Base-by-base conservation (phyloP, 2,888 invertebrate genomes). In the Melinaea menophilus region DNA sequence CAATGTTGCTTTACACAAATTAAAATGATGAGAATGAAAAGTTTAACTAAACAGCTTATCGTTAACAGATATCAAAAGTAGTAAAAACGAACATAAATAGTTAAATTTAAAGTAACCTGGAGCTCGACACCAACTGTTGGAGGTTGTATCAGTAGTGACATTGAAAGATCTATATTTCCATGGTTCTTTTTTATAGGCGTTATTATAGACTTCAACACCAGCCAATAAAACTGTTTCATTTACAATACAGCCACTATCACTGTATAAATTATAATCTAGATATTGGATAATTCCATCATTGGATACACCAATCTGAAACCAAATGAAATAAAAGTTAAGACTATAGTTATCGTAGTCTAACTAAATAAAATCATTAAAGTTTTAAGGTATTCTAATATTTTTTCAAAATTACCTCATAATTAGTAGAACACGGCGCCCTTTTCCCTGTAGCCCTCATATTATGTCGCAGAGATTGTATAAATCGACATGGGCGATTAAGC, bases 381-480 rank as follows among this genome's bases (percentile, higher is more conserved):
- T 48, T n/a, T n/a, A 2, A 13, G 13, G 9, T 7, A 12, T 51
- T 51, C 13, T 5, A 22, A 48, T 5, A 2, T 48, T 51, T 4
- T 9, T 3, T 22, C 13, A 3, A 4, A 46, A 57, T 71, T 69
- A 94, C 93, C 77, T 95, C 94, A 77, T 95, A 96, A 66, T 94
- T 92, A 4, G 91, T 84, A 5, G 89, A 91, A 57, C 90, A 87
- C 0, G 95, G 92, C 62, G 88, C 82, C 33, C 96, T 88, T 77
- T 94, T 95, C 1, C 96, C 96, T 1, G 94, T 74, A 3, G 92
- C 85, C 57, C 92, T 91, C 93, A 96, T 94, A 75, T 94, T 96
- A 31, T 93, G 92, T 73, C 94, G 94, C 62, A 97, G 86, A 33
- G 94, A 91, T 83, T 96, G 82, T 1, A 94, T 92, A 63, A 97